These are phyloP conservation scores for Carcina quercana DNA, from an alignment of 2,888 invertebrate species.

Conservation along the genomic window DNA sequence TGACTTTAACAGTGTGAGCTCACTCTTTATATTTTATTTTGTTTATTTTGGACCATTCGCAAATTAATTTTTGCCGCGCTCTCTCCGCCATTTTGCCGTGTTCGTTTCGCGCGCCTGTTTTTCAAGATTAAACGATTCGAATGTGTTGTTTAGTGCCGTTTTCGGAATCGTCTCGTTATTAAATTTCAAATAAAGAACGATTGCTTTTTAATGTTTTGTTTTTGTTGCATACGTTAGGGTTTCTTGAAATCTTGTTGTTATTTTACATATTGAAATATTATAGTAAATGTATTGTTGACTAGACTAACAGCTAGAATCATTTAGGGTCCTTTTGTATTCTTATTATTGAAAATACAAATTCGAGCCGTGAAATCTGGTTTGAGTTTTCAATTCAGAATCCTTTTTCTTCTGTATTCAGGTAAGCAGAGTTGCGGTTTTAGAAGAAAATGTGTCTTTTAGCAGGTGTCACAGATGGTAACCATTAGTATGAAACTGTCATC, in stretches of 20 bases:
- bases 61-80: slow-evolving; percentile 49
- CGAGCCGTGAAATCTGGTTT: too few relatives aligned
- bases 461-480: too few relatives aligned
- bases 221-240: slow-evolving; percentile 8
- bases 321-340: too few relatives aligned
- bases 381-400: too few relatives aligned
- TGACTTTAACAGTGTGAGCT: slow-evolving; percentile 40
- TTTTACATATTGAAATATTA: too few relatives aligned
- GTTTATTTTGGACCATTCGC: slow-evolving; percentile 21
- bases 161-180: slow-evolving; percentile 20
- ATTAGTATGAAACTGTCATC: too few relatives aligned
- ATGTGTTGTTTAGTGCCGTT: slow-evolving; percentile 31
- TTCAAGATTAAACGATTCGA: slow-evolving; percentile 41
- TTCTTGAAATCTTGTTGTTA: neutral
- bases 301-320: too few relatives aligned
- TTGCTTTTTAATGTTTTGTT: slow-evolving; percentile 11
- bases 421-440: too few relatives aligned
- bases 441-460: too few relatives aligned
- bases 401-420: too few relatives aligned
- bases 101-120: slow-evolving; percentile 19
- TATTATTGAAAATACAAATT: too few relatives aligned
- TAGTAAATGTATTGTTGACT: too few relatives aligned
- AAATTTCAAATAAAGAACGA: slow-evolving; percentile 17
- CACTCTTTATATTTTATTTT: slow-evolving; percentile 24
- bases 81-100: slow-evolving; percentile 27